Conservation (phyloP, 1,140 invertebrate genomes). For the Sitodiplosis mosellana region DNA sequence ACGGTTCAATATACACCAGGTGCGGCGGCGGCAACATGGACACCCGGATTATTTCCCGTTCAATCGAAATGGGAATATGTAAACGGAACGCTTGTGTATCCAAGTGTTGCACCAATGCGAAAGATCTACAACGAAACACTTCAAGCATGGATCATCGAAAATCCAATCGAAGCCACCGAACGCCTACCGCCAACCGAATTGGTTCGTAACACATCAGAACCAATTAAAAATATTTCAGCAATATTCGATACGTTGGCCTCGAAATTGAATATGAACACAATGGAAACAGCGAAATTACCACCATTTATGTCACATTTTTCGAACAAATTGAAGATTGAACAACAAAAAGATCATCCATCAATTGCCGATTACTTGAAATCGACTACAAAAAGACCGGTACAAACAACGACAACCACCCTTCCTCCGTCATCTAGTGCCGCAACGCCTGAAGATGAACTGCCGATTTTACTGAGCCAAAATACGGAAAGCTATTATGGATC, state of each 20-base stretch:
- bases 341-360: not conserved
- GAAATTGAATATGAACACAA: constrained; percentile 21
- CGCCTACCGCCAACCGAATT: constrained; percentile 9
- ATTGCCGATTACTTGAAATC: constrained; percentile 2
- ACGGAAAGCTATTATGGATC: constrained; percentile 5
- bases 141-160: constrained; percentile 23
- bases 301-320: constrained; percentile 12
- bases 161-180: constrained; percentile 14
- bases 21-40: constrained; percentile 2
- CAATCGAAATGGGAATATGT: constrained; percentile 24
- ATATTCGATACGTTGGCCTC: constrained; percentile 24
- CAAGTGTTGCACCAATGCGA: constrained; percentile 14
- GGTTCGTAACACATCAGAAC: constrained; percentile 14
- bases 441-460: not conserved
- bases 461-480: not conserved
- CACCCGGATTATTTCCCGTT: constrained; percentile 18
- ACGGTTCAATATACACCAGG: not conserved
- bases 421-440: not conserved
- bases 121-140: constrained; percentile 22
- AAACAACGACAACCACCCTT: not conserved
- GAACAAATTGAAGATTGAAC: constrained; percentile 16
- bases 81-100: constrained; percentile 12
- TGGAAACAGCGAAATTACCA: constrained; percentile 16
- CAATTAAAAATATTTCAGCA: constrained; percentile 22
- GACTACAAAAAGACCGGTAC: not conserved